phyloP scores from a whole-genome alignment of 2,113 vertebrate genomes.

The Sialia sialis region DNA sequence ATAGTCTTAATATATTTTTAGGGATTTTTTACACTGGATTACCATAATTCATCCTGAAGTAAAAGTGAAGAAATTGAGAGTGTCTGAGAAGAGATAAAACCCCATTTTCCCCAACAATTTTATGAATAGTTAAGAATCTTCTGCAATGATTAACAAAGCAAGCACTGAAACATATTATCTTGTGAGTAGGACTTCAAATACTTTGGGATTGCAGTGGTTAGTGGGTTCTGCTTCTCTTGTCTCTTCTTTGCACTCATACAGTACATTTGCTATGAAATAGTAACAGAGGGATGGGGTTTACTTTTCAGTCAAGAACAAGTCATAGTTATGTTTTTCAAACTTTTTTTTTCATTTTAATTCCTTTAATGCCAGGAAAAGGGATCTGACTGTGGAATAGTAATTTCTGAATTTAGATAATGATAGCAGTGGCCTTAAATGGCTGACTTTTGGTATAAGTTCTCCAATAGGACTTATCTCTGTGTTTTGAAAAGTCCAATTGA shows the following conservation, averaged over 20 bases:
- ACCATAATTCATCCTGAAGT: neutral
- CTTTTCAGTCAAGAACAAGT: neutral
- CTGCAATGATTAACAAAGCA: neutral
- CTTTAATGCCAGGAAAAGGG: neutral
- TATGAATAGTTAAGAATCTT: neutral
- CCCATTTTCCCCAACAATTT: rapidly evolving
- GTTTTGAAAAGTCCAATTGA: neutral
- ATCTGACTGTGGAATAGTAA: neutral
- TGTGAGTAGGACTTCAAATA: neutral
- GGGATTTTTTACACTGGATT: neutral
- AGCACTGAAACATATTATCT: neutral
- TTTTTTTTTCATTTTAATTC: neutral
- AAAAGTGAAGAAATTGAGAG: neutral
- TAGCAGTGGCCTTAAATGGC: neutral
- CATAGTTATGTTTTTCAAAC: neutral
- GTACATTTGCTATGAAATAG: neutral
- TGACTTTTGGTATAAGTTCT: neutral
- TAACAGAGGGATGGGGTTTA: neutral
- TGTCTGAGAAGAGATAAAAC: neutral
- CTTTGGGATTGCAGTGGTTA: neutral
- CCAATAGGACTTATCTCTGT: neutral
- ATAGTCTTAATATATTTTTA: neutral
- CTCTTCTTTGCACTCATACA: neutral
- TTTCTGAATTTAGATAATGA: neutral
- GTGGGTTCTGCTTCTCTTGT: neutral